These are phyloP conservation scores for Platynereis dumerilii DNA, from an alignment of 2,888 invertebrate species.

Conservation along the genomic window DNA sequence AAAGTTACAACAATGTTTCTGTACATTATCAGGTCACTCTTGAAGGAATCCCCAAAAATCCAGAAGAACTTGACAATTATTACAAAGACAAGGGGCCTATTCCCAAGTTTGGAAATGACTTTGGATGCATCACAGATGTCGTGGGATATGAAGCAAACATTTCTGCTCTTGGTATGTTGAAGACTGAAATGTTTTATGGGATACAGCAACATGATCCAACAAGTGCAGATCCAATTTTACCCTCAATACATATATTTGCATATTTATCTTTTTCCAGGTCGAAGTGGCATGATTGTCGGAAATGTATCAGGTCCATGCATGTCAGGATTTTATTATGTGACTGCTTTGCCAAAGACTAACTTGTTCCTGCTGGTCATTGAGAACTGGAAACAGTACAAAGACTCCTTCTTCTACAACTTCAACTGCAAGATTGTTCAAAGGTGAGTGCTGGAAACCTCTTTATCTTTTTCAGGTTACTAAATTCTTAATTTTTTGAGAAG, in stretches of 20 bases:
- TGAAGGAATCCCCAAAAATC: constrained; percentile 62
- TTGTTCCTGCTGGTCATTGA: constrained; percentile 64
- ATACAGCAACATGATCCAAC: too few species aligned
- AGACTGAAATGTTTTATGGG: background rate
- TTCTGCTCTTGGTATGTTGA: constrained; percentile 54
- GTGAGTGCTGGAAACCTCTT: too few species aligned
- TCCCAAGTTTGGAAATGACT: constrained; percentile 63
- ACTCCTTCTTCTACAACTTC: constrained; percentile 62
- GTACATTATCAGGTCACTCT: constrained; percentile 55
- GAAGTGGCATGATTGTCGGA: constrained; percentile 62
- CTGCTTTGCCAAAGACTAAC: constrained; percentile 62
- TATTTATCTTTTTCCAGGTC: constrained; percentile 44
- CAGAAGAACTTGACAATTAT: constrained; percentile 63
- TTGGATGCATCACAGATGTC: constrained; percentile 64
- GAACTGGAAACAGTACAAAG: constrained; percentile 59
- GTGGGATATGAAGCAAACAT: constrained; percentile 59
- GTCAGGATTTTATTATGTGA: constrained; percentile 65
- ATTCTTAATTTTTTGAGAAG: background rate
- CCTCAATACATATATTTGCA: too few species aligned
- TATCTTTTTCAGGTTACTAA: background rate
- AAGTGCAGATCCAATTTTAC: too few species aligned
- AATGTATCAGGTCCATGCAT: constrained; percentile 65
- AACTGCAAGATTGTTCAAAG: constrained; percentile 63
- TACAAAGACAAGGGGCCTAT: constrained; percentile 63
- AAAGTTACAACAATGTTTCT: too few species aligned